Base-by-base conservation (phyloP, 2,113 vertebrate species). In the Indicator indicator region DNA sequence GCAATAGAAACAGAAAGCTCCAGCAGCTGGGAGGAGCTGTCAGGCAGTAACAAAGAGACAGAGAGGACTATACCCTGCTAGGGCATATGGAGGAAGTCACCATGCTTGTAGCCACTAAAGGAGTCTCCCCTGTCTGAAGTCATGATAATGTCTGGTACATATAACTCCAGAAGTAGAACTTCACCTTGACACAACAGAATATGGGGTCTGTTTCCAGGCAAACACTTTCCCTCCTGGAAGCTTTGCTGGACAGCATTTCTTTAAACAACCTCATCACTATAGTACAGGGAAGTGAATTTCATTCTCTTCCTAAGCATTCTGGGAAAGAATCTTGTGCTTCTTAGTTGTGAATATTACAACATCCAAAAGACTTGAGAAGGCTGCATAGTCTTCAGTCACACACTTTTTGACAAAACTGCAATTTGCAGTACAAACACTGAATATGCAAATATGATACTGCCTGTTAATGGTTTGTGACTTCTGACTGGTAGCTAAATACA, bases 11-110 rank as follows among this genome's bases (percentile, higher is more conserved):
- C 65, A 86, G 65, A 96, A 93, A 86, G 88, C 52, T 80, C 86
- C 83, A 83, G 52, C 90, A 95, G 90, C 65, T 88, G 19, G 90
- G 90, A 96, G 91, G 79, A 86, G 82, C 94, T 96, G 88, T 79
- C 73, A 92, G 77, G 33, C 89, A 82, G 79, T 65, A 89, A 95
- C 88, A 96, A 94, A 96, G 94, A 87, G 63, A 93, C 63, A 93
- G 42, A 89, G 90, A 90, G 91, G 89, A 92, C 79, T 75, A 87
- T 94, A 89, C 65, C 88, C 94, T 81, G 58, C 81, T 86, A 84
- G 90, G 88, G 89, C 94, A 93, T 18, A 80, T 0, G 19, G 63
- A 95, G 89, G 91, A 97, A 96, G 72, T 73, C 88, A 92, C 75
- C 80, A 63, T 8, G 48, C 80, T 85, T 85, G 62, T 88, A 92